Conservation (phyloP, 2,888 invertebrate genomes). For the Tipula helvola region DNA sequence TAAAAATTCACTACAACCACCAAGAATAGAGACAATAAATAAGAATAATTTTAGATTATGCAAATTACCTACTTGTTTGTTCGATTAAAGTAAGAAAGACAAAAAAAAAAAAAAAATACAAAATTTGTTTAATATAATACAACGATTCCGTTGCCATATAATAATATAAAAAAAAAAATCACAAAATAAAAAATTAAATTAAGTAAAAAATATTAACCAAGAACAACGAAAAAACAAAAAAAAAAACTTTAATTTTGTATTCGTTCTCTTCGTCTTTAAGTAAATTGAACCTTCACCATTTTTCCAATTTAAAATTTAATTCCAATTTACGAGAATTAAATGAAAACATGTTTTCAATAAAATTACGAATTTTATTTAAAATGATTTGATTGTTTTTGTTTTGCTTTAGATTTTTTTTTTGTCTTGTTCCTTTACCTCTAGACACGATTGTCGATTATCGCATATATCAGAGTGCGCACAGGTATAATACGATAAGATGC, state of each 20-base stretch:
- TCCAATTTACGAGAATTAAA: neutral
- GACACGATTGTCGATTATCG: neutral
- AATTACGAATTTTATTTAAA: neutral
- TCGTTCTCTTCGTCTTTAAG: neutral
- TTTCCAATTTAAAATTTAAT: neutral
- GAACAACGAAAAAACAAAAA: neutral
- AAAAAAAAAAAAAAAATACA: neutral
- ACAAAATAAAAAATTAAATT: neutral
- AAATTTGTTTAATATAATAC: neutral
- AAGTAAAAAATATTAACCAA: neutral
- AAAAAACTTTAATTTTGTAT: neutral
- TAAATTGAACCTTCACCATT: neutral
- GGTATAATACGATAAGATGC: neutral
- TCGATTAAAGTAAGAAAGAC: neutral
- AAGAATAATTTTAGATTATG: constrained; percentile 4
- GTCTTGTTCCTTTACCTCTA: neutral
- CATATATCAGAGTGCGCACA: neutral
- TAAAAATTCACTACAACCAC: neutral
- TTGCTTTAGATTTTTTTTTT: neutral
- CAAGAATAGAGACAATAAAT: neutral
- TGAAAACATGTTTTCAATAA: constrained; percentile 4
- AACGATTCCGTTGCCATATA: neutral
- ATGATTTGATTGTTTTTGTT: neutral
- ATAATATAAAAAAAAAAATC: neutral
- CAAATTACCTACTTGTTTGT: constrained; percentile 4